Percentiles rank a stretch among this genome's conserved stretches.
Conservation (phyloP, 2,113 vertebrate species). For the Sphaerodactylus townsendi region DNA sequence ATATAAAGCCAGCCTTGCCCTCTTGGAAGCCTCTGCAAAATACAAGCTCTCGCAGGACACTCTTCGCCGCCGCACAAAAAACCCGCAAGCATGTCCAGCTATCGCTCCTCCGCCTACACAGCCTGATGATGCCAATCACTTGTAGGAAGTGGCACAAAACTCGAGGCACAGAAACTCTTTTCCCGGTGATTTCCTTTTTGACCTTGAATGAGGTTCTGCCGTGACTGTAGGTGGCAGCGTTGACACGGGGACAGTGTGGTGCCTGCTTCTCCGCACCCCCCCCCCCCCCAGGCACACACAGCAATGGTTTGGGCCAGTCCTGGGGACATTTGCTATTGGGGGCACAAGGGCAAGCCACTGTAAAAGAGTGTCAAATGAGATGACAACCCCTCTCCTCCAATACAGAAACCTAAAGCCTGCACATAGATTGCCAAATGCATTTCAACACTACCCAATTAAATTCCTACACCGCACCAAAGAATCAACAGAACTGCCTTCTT, state of each 20-base stretch:
- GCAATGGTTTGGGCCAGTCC: no score
- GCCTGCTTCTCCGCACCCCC: no score
- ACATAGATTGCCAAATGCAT: not conserved
- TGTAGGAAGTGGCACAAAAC: not conserved
- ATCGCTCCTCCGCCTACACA: not conserved
- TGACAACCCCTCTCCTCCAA: not conserved
- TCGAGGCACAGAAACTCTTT: no score
- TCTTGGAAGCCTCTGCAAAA: not conserved
- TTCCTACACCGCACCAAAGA: no score
- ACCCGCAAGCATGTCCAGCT: not conserved
- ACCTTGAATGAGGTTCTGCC: not conserved
- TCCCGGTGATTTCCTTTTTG: not conserved
- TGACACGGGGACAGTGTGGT: not conserved
- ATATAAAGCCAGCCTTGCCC: not conserved
- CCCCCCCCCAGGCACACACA: not conserved
- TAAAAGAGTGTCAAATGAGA: not conserved
- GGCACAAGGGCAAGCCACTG: no score
- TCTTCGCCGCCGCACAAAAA: not conserved
- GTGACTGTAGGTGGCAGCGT: not conserved
- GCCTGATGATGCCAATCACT: not conserved
- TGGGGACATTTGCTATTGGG: not conserved
- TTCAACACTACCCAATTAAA: not conserved
- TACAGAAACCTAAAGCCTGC: not conserved
- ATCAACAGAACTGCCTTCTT: not conserved
- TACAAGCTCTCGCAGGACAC: not conserved